Conservation (phyloP, 2,113 vertebrate genomes). For the Pelodiscus sinensis region DNA sequence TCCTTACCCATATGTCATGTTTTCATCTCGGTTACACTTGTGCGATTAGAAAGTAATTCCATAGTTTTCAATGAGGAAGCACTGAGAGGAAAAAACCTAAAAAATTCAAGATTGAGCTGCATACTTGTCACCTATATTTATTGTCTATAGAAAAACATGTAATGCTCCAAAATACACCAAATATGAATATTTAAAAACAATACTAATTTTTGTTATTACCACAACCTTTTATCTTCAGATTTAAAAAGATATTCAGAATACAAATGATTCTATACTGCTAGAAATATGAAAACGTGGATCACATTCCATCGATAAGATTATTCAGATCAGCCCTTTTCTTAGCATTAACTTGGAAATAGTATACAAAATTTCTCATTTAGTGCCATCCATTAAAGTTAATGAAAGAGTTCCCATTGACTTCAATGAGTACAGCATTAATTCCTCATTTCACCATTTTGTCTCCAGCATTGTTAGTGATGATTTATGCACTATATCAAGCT, state of each 20-base stretch:
- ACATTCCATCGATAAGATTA: neutral
- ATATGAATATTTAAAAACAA: neutral
- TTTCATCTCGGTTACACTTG: neutral
- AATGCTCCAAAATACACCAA: neutral
- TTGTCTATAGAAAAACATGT: neutral
- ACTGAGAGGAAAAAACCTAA: neutral
- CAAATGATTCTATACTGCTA: neutral
- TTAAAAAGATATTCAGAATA: neutral
- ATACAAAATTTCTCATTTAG: neutral
- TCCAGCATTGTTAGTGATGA: neutral
- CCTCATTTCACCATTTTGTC: neutral
- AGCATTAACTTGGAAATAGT: neutral
- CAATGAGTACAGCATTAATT: neutral
- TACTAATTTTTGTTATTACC: neutral
- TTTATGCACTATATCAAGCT: neutral
- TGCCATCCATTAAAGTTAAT: neutral
- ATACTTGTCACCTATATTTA: neutral
- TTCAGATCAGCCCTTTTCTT: neutral
- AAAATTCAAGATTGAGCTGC: neutral
- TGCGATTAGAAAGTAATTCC: neutral
- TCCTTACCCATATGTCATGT: neutral
- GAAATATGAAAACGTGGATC: neutral
- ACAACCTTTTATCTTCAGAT: neutral
- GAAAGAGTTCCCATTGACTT: neutral
- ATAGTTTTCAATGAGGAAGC: neutral